Evolutionary conservation across 2,888 invertebrate species (phyloP), one percentile per base, ranked within the genome.

Genomic region (Agonopterix heracliana): DNA sequence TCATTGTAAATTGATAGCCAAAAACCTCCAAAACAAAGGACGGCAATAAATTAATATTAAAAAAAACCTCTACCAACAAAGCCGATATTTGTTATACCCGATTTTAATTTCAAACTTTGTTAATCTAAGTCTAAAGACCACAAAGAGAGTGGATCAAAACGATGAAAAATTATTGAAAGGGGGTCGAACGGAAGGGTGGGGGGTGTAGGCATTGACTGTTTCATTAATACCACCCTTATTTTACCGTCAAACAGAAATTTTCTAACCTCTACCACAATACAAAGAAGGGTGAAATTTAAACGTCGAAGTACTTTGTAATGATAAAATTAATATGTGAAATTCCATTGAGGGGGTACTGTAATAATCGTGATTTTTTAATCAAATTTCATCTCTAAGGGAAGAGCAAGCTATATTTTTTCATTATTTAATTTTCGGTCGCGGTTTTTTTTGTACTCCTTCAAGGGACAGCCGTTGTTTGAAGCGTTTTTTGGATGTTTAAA

Each of bases 301-400:
- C 9, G 10, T n/a, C 38, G 3, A 9, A 38, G 10, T 12, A 1
- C 12, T 41, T 12, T 41, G 10, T n/a, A 12, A 12, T 12, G 11
- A 13, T 13, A 41, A n/a, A 41, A 9, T 41, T 12, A 5, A 56
- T 60, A 64, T 69, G 75, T 68, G 68, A 71, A 72, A 74, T 75
- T 73, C 66, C 75, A 61, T 65, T 71, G 72, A 77, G 83, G 84
- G 78, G 79, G 66, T 62, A 66, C 68, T 74, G 86, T 85, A 89
- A 88, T 89, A 88, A 89, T 89, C 89, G 89, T 89, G 89, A 89
- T 89, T 89, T 89, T 89, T 89, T 89, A 89, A 89, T 89, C 89
- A 89, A 89, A 89, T 89, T 89, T 89, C 87, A 85, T 84, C 87
- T 81, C 85, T 81, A 83, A 84, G 84, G 85, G 82, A 81, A 83